phyloP scores from a whole-genome alignment of 2,113 vertebrate genomes.

The Petroica traversi region DNA sequence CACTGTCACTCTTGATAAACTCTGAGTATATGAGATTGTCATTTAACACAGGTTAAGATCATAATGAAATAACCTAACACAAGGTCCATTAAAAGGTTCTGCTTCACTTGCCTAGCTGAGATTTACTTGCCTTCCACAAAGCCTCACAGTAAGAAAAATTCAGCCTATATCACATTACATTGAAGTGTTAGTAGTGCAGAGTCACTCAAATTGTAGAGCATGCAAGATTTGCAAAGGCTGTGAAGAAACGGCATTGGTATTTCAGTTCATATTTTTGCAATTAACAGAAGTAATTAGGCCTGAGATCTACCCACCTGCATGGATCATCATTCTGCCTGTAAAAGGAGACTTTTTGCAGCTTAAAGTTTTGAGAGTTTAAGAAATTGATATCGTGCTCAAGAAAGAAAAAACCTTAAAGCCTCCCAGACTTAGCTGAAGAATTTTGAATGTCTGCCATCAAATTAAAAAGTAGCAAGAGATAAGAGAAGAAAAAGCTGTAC shows the following conservation, averaged over 20 bases:
- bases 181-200: slow-evolving; percentile 11
- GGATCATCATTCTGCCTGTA: neutral
- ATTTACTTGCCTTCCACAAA: neutral
- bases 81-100: neutral
- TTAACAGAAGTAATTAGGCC: neutral
- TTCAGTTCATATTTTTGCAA: neutral
- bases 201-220: slow-evolving; percentile 7
- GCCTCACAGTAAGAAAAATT: neutral
- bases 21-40: neutral
- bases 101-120: neutral
- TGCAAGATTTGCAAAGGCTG: slow-evolving; percentile 34
- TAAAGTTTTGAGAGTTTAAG: neutral
- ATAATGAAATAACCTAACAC: neutral
- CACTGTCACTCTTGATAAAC: neutral
- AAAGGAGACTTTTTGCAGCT: neutral
- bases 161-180: neutral
- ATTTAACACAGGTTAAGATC: neutral
- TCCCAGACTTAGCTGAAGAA: slow-evolving; percentile 25
- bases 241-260: neutral
- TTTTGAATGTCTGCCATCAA: neutral
- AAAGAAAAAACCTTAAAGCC: neutral
- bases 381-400: neutral
- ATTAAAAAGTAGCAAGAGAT: neutral
- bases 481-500: slow-evolving; percentile 5
- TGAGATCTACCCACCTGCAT: slow-evolving; percentile 25